Evolutionary conservation across 2,888 invertebrate species (phyloP).

Genomic region (Caenorhabditis uteleia): DNA sequence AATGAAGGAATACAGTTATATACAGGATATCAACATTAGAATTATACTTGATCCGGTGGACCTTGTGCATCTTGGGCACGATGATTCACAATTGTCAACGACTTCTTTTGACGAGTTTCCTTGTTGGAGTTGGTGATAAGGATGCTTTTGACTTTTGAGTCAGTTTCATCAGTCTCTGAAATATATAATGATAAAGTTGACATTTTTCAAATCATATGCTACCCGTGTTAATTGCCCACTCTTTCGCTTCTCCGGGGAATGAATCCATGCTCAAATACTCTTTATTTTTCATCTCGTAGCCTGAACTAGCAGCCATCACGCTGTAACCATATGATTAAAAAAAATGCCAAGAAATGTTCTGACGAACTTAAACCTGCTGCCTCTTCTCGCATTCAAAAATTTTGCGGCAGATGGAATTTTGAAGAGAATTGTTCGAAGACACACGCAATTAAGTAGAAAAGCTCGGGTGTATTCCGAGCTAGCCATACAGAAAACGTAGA

Average conservation of each 20-base stretch:
- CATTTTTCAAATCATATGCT: background rate
- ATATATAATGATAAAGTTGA: background rate
- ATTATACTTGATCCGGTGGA: too few relatives aligned
- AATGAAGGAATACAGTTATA: too few relatives aligned
- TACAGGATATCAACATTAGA: too few relatives aligned
- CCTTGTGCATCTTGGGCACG: too few relatives aligned
- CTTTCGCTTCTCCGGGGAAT: slow-evolving; percentile 10
- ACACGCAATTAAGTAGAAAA: slow-evolving; percentile 57
- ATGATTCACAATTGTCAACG: slow-evolving; percentile 44
- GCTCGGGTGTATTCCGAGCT: slow-evolving; percentile 60
- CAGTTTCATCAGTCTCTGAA: slow-evolving; percentile 12
- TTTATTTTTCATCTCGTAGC: slow-evolving; percentile 22
- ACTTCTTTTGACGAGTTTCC: slow-evolving; percentile 26
- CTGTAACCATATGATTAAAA: slow-evolving; percentile 7
- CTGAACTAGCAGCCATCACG: slow-evolving; percentile 21
- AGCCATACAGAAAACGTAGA: slow-evolving; percentile 69
- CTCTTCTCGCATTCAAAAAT: slow-evolving; percentile 30
- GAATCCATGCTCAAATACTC: slow-evolving; percentile 42
- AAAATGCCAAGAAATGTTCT: background rate
- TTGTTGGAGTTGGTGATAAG: slow-evolving; percentile 19
- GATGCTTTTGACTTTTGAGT: slow-evolving; percentile 24
- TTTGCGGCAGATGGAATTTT: slow-evolving; percentile 30
- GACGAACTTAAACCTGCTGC: slow-evolving; percentile 29
- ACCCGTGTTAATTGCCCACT: slow-evolving; percentile 14
- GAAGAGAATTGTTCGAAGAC: slow-evolving; percentile 34